A percentile compares a stretch with the other conserved stretches of the same genome.
Evolutionary conservation across 1,140 invertebrate genomes (phyloP).

Genomic region (Nymphalis io): DNA sequence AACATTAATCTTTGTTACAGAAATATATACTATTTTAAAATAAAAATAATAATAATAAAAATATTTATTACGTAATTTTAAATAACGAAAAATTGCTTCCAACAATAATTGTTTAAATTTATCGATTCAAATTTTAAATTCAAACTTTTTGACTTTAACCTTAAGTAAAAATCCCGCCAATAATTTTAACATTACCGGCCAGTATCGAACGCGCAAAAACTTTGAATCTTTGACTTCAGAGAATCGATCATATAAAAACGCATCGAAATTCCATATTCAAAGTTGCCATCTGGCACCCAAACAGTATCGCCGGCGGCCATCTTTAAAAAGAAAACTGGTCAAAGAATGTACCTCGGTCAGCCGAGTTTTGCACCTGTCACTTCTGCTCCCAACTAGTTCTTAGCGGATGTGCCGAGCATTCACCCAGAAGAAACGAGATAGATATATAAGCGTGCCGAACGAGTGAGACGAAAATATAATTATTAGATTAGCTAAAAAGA

Average conservation of each 20-base stretch:
- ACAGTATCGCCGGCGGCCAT: slow-evolving; percentile 23
- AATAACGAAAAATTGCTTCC: neutral
- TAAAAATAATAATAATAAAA: too few relatives aligned
- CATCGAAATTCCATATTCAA: slow-evolving; percentile 17
- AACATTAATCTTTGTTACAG: too few relatives aligned
- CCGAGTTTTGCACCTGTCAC: slow-evolving; percentile 66
- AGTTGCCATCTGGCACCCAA: slow-evolving; percentile 34
- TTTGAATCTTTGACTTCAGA: slow-evolving; percentile 1
- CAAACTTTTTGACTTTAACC: neutral
- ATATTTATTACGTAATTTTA: neutral
- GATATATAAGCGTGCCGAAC: slow-evolving; percentile 57
- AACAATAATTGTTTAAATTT: neutral
- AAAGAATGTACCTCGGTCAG: slow-evolving; percentile 50
- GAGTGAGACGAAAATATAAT: slow-evolving; percentile 38
- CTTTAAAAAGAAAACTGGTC: slow-evolving; percentile 53
- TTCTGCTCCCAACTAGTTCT: slow-evolving; percentile 49
- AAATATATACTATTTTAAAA: too few relatives aligned
- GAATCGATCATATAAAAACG: slow-evolving; percentile 16
- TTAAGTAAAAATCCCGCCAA: slow-evolving; percentile 1
- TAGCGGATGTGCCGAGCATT: slow-evolving; percentile 62
- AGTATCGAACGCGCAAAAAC: slow-evolving; percentile 4
- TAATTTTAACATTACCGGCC: neutral
- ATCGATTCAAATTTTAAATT: neutral
- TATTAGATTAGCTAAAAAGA: slow-evolving; percentile 8
- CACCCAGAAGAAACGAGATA: slow-evolving; percentile 50